Evolutionary conservation across 2,888 invertebrate species (phyloP), one percentile per base, ranked within the genome.

Genomic region (Phaonia tiefii): DNA sequence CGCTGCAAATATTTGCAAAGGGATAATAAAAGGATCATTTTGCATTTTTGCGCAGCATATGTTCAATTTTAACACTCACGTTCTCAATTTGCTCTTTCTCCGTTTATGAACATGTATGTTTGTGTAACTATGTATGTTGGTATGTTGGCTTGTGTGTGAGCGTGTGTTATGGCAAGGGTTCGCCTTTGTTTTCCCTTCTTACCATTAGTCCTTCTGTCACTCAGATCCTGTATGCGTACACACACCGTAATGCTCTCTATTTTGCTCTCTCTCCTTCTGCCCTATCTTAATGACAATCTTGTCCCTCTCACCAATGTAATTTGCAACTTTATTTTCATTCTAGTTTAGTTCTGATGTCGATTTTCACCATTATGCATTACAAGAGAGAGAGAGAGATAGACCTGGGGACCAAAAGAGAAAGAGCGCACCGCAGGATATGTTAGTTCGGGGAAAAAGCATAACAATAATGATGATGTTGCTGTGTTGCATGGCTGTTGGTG

Each of bases 1-100:
- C 26, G 17, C 17, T n/a, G 46, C 8, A 46, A 13, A 22, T 44
- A 66, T 70, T 54, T 31, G 46, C 25, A 26, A 70, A 76, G 73
- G 81, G 72, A 78, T 72, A 75, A 65, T 75, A 80, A 81, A 81
- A 81, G 81, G 81, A 81, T 81, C 81, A 78, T 81, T 81, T 81
- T 78, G 78, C 81, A 75, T 81, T 72, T 78, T 75, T 78, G 81
- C 81, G 81, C 81, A 81, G 78, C 81, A 78, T 78, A 81, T 81
- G 77, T 69, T 72, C 31, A 42, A 54, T 54, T 2, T 13, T 46
- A 1, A 20, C 20, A n/a, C 49, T 49, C 49, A 13, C 20, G n/a
- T 17, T 46, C 51, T 39, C 42, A 31, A 31, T n/a, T n/a, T 31
- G 31, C 31, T 17, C 17, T 15, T 8, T 0, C 22, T 17, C 17